Evolutionary conservation across 1,140 invertebrate species (phyloP), one percentile per base, ranked within the genome.

Genomic region (Cryptotermes secundus): DNA sequence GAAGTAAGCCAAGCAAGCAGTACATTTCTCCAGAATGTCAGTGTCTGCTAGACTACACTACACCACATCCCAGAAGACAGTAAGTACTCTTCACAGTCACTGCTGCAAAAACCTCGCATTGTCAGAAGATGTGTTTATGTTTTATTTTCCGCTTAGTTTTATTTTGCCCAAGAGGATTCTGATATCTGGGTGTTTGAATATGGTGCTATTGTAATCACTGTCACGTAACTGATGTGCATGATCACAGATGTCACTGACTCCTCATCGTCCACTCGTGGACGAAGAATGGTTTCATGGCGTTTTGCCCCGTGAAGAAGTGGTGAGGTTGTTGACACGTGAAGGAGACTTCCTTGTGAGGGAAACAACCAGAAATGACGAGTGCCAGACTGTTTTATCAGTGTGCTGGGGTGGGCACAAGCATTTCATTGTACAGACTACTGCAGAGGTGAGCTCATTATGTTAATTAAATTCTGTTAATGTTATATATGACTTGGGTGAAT

Each of bases 261-360:
- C 26, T 36, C 36, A 83, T 31, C 84, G 80, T 45, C 88, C 87
- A 36, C 89, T 97, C 31, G 94, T 95, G 83, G 96, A 98, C 85
- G 96, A 98, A 90, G 96, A 98, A 89, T 99, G 98, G 98, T 99
- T 99, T 90, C 98, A 99, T 89, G 98, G 98, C 10, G 97, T 99
- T 3, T 88, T 99, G 49, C 98, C 98, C 0, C 91, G 98, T 79
- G 98, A 99, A 90, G 98, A 99, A 91, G 98, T 99, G 4, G 97
- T 99, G 24, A 90, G 97, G 85, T 91, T 99, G 26, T 90, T 99
- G 34, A 93, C 94, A 24, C 94, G 94, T 81, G 96, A 99, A 87
- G 98, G 98, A 1, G 97, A 99, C 88, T 99, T 97, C 90, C 91
- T 99, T 81, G 97, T 99, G 42, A 92, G 98, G 35, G 97, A 99